Base-by-base conservation (phyloP, 2,888 invertebrate genomes). In the Ellobium chinense region DNA sequence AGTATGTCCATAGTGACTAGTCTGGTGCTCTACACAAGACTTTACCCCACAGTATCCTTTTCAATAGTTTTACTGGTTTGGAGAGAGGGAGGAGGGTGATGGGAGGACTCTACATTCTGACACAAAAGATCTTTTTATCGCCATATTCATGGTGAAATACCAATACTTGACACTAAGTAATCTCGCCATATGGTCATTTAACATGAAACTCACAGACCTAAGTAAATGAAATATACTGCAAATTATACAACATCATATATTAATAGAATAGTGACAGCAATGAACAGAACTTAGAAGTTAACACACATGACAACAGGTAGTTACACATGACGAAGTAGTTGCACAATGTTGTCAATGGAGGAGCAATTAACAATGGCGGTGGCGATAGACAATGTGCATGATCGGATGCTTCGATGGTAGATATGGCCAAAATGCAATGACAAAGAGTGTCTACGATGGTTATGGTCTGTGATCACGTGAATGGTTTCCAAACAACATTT, bases 341-440 rank as follows among this genome's bases (percentile, higher is more conserved):
- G 78, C 78, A 79, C 78, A 65, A 56, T 72, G 58, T 73, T 54
- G 70, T 79, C 73, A 79, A 72, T 79, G 72, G 62, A 56, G 56
- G 68, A 65, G 63, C 56, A 37, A 46, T 46, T 65, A 72, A 73
- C 65, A 63, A 68, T 68, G 78, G 78, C 56, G 78, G 70, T 73
- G 78, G 65, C 72, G 36, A 29, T 46, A 37, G 27, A 29, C 65
- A 79, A 79, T 65, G 78, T 66, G 72, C 78, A 78, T 78, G 78
- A 72, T 63, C 54, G 62, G 65, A 62, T 78, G 78, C 65, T 34
- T 68, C 63, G 29, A 78, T 78, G 78, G 56, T 29, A 21, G 24
- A 60, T 27, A 69, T 68, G 77, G 27, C 56, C 56, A 66, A 66
- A 74, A 76, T 66, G 66, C 31, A 63, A 66, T 56, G 76, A 56